These are phyloP conservation scores for Argyresthia albistria DNA, from an alignment of 2,888 invertebrate species.

Conservation along the genomic window DNA sequence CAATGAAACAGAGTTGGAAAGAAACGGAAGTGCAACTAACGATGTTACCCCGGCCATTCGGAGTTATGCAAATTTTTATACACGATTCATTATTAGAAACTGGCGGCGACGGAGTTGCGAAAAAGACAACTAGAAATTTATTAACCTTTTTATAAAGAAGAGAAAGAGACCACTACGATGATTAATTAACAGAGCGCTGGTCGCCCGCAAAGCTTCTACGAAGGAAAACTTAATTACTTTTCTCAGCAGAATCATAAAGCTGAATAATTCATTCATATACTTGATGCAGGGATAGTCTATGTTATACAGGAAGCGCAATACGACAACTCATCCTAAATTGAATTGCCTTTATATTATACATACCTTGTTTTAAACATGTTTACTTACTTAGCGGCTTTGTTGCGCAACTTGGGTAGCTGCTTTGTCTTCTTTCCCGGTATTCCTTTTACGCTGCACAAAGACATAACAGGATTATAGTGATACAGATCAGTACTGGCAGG, in stretches of 20 bases:
- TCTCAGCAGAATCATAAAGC: slow-evolving; percentile 51
- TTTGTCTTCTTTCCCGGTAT: no score
- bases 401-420: no score
- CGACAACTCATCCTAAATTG: slow-evolving; percentile 27
- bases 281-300: slow-evolving; percentile 30
- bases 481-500: no score
- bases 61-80: neutral
- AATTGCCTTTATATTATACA: slow-evolving; percentile 29
- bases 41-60: no score
- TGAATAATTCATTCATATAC: slow-evolving; percentile 44
- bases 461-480: no score
- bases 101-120: slow-evolving; percentile 33
- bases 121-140: slow-evolving; percentile 41
- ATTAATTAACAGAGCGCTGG: slow-evolving; percentile 54
- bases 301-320: slow-evolving; percentile 19
- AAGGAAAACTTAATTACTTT: slow-evolving; percentile 62
- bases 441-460: no score
- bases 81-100: slow-evolving; percentile 34
- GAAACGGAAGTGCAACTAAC: no score
- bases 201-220: slow-evolving; percentile 40
- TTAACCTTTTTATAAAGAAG: slow-evolving; percentile 51
- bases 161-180: slow-evolving; percentile 45
- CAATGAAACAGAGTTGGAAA: no score
- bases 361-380: slow-evolving; percentile 1
- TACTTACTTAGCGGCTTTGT: no score